Percentiles rank a stretch among this genome's conserved stretches.
phyloP scores from a whole-genome alignment of 1,140 invertebrate genomes.

The Aphaenogaster ashmeadi region DNA sequence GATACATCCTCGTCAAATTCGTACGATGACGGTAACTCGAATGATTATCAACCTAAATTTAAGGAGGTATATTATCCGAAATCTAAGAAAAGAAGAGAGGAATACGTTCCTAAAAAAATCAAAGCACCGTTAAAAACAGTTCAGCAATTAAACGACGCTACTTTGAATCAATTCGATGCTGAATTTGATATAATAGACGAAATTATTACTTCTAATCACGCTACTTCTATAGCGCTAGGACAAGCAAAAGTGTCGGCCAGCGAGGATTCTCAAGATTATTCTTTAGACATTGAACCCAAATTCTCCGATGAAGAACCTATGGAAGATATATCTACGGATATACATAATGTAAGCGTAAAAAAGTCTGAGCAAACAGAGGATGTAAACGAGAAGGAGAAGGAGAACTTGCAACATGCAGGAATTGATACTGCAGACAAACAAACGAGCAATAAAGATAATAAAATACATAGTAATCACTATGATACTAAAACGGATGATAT shows the following conservation, averaged over 20 bases:
- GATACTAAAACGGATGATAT: constrained; percentile 53
- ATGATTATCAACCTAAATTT: constrained; percentile 78
- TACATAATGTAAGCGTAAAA: background rate
- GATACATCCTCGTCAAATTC: constrained; percentile 77
- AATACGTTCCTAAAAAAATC: constrained; percentile 84
- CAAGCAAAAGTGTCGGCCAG: constrained; percentile 15
- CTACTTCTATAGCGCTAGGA: background rate
- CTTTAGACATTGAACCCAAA: constrained; percentile 78
- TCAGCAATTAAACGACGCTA: constrained; percentile 76
- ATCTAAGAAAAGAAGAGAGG: constrained; percentile 83
- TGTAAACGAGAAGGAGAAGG: constrained; percentile 35
- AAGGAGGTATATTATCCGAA: constrained; percentile 83
- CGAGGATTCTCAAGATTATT: constrained; percentile 78
- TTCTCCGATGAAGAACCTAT: constrained; percentile 83
- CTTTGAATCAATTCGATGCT: constrained; percentile 82
- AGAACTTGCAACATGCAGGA: constrained; percentile 51
- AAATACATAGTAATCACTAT: constrained; percentile 47
- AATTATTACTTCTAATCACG: constrained; percentile 73
- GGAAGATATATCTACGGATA: constrained; percentile 21
- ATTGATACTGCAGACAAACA: constrained; percentile 73
- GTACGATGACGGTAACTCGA: constrained; percentile 79
- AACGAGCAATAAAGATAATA: constrained; percentile 67
- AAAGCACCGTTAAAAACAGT: constrained; percentile 81
- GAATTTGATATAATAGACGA: constrained; percentile 85
- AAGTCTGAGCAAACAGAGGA: constrained; percentile 18